A percentile compares a stretch with the other conserved stretches of the same genome.
Conservation (phyloP, 2,888 invertebrate species). For the Drosophila tripunctata region DNA sequence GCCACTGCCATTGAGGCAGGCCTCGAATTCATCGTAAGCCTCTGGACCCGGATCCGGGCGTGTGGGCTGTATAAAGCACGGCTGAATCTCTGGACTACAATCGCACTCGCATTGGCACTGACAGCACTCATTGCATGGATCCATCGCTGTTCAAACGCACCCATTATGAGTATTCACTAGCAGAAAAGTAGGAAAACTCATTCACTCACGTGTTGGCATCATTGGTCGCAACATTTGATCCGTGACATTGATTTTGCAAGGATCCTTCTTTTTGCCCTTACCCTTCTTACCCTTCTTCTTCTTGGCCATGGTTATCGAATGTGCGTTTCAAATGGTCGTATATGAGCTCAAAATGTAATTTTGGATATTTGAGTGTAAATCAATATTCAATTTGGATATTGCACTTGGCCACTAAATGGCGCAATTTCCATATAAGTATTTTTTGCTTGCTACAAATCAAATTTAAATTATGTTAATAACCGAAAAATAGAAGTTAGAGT, state of each 20-base stretch:
- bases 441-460: conserved; percentile 73
- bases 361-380: conserved; percentile 33
- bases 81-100: conserved; percentile 60
- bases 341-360: conserved; percentile 38
- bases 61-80: conserved; percentile 70
- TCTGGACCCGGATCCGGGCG: conserved; percentile 79
- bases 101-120: conserved; percentile 51
- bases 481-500: no score
- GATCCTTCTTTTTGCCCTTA: conserved; percentile 41
- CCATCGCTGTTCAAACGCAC: no score
- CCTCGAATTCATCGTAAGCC: conserved; percentile 83
- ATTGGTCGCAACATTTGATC: conserved; percentile 18
- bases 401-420: conserved; percentile 80
- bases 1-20: conserved; percentile 79
- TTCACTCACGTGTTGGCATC: conserved; percentile 6
- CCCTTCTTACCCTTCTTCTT: conserved; percentile 41
- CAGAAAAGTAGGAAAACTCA: no score
- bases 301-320: conserved; percentile 36
- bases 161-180: no score
- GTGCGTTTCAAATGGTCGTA: conserved; percentile 22
- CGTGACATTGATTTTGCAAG: conserved; percentile 9
- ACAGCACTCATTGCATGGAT: conserved; percentile 42
- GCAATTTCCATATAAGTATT: conserved; percentile 79
- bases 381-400: conserved; percentile 66
- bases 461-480: background rate